phyloP scores from a whole-genome alignment of 2,888 invertebrate species.

The Hedychridium roseum region DNA sequence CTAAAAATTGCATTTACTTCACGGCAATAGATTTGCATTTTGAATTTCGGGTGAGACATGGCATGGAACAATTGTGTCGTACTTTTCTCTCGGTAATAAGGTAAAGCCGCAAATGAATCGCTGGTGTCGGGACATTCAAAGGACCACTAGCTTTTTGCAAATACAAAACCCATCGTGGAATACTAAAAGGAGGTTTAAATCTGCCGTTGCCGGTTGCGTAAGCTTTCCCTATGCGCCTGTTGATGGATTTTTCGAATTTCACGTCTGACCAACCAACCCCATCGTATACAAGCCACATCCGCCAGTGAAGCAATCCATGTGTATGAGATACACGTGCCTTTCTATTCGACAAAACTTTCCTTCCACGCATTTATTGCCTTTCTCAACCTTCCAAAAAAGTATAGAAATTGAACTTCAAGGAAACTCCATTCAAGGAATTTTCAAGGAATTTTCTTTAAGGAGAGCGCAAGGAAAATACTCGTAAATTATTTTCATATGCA shows the following conservation, averaged over 20 bases:
- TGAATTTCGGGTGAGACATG: slow-evolving; percentile 9
- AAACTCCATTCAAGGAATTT: too few relatives aligned
- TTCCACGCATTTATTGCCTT: too few relatives aligned
- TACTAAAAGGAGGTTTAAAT: slow-evolving; percentile 11
- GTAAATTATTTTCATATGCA: slow-evolving; percentile 16
- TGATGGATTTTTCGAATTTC: slow-evolving; percentile 28
- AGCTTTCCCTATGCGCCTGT: slow-evolving; percentile 18
- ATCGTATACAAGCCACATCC: slow-evolving; percentile 3
- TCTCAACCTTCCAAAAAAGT: too few relatives aligned
- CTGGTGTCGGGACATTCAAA: slow-evolving; percentile 6
- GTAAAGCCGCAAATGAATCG: slow-evolving; percentile 16
- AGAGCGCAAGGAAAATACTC: too few relatives aligned
- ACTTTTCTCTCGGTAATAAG: slow-evolving; percentile 21
- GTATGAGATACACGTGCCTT: too few relatives aligned
- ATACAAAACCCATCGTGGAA: slow-evolving; percentile 19
- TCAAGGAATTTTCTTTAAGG: too few relatives aligned
- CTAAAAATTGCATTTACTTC: too few relatives aligned
- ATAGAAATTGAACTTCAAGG: too few relatives aligned
- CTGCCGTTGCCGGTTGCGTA: background rate
- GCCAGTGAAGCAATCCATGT: slow-evolving; percentile 12
- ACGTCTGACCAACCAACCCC: too few relatives aligned
- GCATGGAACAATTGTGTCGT: background rate
- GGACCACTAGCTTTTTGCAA: slow-evolving; percentile 6
- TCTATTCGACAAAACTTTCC: too few relatives aligned
- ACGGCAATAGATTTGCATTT: slow-evolving; percentile 24